phyloP scores from a whole-genome alignment of 2,888 invertebrate species.

The Pristionchus entomophagus region DNA sequence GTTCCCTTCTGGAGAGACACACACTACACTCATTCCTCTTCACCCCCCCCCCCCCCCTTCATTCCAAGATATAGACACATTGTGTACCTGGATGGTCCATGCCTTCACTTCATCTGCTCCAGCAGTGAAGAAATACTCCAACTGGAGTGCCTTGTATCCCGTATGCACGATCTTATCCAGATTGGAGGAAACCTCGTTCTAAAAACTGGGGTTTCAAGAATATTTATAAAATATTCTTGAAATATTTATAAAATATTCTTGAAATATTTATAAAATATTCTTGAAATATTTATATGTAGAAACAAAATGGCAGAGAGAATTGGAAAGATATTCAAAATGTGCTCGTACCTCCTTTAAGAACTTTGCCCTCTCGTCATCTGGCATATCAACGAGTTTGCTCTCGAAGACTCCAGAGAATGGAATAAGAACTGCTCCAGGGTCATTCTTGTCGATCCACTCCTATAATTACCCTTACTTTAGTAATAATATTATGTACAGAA shows the following conservation, averaged over 20 bases:
- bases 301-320: background rate
- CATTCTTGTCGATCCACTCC: conserved; percentile 95
- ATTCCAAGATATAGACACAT: background rate
- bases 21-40: background rate
- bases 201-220: no score
- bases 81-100: conserved; percentile 94
- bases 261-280: no score
- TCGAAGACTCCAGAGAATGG: conserved; percentile 97
- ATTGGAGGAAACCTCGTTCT: conserved; percentile 53
- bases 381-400: conserved; percentile 88
- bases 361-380: conserved; percentile 84
- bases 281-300: background rate
- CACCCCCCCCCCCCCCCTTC: no score
- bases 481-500: background rate
- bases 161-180: conserved; percentile 88
- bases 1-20: conserved; percentile 87
- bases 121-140: conserved; percentile 96
- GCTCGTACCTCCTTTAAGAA: conserved; percentile 84
- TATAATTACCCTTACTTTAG: background rate
- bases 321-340: background rate
- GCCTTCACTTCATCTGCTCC: conserved; percentile 99
- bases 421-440: conserved; percentile 89
- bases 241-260: no score
- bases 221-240: no score
- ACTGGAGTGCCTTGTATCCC: conserved; percentile 94